These are phyloP conservation scores for Eudyptes chrysolophus DNA, from an alignment of 2,113 vertebrate species.

Conservation along the genomic window DNA sequence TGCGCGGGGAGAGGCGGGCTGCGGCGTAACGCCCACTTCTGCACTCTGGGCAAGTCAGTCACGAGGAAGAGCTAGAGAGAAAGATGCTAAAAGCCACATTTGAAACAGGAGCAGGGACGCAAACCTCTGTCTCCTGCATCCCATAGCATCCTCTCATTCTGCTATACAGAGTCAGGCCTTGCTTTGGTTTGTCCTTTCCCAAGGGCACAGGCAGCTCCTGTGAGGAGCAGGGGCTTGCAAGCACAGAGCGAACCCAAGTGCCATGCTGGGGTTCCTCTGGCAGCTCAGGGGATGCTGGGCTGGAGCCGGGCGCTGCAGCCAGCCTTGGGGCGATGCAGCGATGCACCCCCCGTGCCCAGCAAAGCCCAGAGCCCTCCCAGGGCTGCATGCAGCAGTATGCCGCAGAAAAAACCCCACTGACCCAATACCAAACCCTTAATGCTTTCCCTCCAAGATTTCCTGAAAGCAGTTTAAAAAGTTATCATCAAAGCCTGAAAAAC, in stretches of 20 bases:
- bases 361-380: not conserved
- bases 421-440: not conserved
- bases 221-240: not conserved
- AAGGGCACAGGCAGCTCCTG: not conserved
- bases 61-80: not conserved
- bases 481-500: not conserved
- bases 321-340: not conserved
- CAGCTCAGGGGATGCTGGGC: not conserved
- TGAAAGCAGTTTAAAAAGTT: not conserved
- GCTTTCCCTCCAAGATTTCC: not conserved
- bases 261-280: not conserved
- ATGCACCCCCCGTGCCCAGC: not conserved
- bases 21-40: not conserved
- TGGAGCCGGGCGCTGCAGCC: not conserved
- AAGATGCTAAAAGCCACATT: not conserved
- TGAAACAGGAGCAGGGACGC: not conserved
- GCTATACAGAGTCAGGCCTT: not conserved
- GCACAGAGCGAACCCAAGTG: not conserved
- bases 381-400: not conserved
- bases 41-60: not conserved
- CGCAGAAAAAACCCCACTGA: accelerated
- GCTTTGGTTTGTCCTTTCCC: not conserved
- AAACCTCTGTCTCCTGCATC: not conserved
- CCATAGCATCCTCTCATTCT: not conserved
- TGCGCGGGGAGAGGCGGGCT: not conserved